A percentile compares a stretch with the other conserved stretches of the same genome.
phyloP scores from a whole-genome alignment of 2,888 invertebrate genomes.

The Torymus texanus region DNA sequence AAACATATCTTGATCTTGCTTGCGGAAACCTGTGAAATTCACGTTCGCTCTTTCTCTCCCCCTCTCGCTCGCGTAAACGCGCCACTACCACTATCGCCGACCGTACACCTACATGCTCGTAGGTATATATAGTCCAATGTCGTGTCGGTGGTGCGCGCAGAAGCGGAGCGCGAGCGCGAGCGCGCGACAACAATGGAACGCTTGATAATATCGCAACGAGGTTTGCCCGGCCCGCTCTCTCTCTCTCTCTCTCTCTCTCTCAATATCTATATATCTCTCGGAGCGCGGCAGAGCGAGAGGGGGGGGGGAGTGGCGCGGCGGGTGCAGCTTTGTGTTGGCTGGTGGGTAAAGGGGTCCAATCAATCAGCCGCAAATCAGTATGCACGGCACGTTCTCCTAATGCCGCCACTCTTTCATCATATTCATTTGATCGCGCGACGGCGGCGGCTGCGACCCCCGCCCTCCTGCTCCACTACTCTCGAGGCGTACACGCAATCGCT shows the following conservation, averaged over 20 bases:
- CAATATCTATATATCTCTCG: too few species aligned
- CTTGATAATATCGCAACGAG: slow-evolving; percentile 54
- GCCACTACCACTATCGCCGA: not conserved
- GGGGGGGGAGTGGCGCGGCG: too few species aligned
- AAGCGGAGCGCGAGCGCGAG: slow-evolving; percentile 22
- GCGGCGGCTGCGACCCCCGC: not conserved
- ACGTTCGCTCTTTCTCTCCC: slow-evolving; percentile 33
- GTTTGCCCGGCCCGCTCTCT: slow-evolving; percentile 32
- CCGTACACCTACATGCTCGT: not conserved
- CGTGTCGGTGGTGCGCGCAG: slow-evolving; percentile 15
- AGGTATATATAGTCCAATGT: slow-evolving; percentile 2
- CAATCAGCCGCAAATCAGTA: slow-evolving; percentile 75
- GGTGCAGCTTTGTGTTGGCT: slow-evolving; percentile 23
- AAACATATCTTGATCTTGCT: slow-evolving; percentile 56
- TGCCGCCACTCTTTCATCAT: slow-evolving; percentile 75
- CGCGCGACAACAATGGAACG: slow-evolving; percentile 56
- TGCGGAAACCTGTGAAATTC: slow-evolving; percentile 53
- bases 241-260: not conserved
- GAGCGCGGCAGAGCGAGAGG: not conserved
- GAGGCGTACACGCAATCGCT: slow-evolving; percentile 67
- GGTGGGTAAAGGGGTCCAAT: slow-evolving; percentile 71
- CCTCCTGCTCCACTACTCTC: slow-evolving; percentile 49
- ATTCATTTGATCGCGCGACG: slow-evolving; percentile 74
- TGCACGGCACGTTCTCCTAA: slow-evolving; percentile 75
- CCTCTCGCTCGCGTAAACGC: slow-evolving; percentile 15